Evolutionary conservation across 2,797 vertebrate species (phyloP), one percentile per base, ranked within the genome.

Genomic region (Aulostomus chinensis): DNA sequence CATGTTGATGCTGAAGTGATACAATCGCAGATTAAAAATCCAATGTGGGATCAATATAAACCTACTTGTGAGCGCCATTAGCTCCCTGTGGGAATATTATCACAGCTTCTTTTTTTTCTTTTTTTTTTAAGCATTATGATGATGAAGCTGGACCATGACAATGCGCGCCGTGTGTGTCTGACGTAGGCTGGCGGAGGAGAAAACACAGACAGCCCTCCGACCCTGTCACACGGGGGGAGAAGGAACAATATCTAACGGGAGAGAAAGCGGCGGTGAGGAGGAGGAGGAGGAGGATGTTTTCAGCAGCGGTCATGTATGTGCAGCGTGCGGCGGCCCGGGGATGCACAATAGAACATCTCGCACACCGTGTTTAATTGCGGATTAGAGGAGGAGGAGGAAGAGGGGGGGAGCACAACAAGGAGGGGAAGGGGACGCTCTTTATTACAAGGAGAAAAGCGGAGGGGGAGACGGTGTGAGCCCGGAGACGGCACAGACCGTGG

Each of bases 281-380:
- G 54, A 66, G 59, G 52, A 24, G 46, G 67, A 42, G 12, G 58
- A 62, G 48, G 43, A 31, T 41, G 47, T 11, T 24, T 34, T 15
- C 12, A 47, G n/a, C 31, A 35, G 55, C 57, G 12, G 38, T 18
- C 7, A 38, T 45, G 28, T 22, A 30, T 28, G 64, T 25, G 24
- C 51, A 43, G 29, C 26, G 69, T 42, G 67, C 45, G 55, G 47
- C 13, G 68, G 60, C 16, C 68, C 17, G 70, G 65, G 68, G 80
- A 76, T 41, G 82, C 88, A 89, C 90, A 91, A 91, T 86, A 74
- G 88, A 84, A 73, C 73, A 65, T 59, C 82, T 53, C 77, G 57
- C 78, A 46, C 81, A 69, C 78, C 73, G 86, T 73, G 82, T 83
- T 88, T 87, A 90, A 88, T 84, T 86, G 88, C 81, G 84, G 89